Evolutionary conservation across 2,888 invertebrate genomes (phyloP), one percentile per base, ranked within the genome.

Genomic region (Volucella bombylans): DNA sequence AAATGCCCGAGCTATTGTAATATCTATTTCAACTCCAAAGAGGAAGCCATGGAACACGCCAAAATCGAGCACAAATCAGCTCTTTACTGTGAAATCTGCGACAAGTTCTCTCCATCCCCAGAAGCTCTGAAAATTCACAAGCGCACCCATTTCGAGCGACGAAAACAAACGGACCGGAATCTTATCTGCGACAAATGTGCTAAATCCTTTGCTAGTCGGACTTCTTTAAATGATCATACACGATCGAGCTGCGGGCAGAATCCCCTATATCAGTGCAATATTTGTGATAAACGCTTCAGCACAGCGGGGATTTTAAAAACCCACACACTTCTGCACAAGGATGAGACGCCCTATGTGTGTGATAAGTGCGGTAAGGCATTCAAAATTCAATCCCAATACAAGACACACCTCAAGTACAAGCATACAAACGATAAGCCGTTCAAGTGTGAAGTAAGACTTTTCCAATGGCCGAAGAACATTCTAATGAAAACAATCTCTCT

Each of bases 341-440:
- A 90, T 15, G 91, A 91, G 41, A 89, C 91, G 8, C 91, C 91
- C 0, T 91, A 87, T 69, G 90, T 90, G 57, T 91, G 91, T 72
- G 91, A 91, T 65, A 88, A 89, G 64, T 91, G 91, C 65, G 91
- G 91, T 31, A 91, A 91, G 78, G 89, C 90, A 2, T 91, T 91
- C 68, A 91, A 91, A 81, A 90, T 91, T 57, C 90, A 91, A 78
- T 90, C 91, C 0, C 91, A 91, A 57, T 91, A 91, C 86, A 91
- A 91, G 71, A 89, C 91, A 3, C 91, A 91, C 77, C 79, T 91
- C 41, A 91, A 89, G 87, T 90, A 92, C 38, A 90, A 91, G 0
- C 93, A 93, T 86, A 92, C 92, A 0, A 92, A 93, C 14, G 92
- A 92, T 81, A 93, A 93, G 82, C 93, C 93, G 3, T 93, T 92